These are phyloP conservation scores for Hystrix cristata DNA, from an alignment of 2,113 vertebrate genomes.

Conservation along the genomic window DNA sequence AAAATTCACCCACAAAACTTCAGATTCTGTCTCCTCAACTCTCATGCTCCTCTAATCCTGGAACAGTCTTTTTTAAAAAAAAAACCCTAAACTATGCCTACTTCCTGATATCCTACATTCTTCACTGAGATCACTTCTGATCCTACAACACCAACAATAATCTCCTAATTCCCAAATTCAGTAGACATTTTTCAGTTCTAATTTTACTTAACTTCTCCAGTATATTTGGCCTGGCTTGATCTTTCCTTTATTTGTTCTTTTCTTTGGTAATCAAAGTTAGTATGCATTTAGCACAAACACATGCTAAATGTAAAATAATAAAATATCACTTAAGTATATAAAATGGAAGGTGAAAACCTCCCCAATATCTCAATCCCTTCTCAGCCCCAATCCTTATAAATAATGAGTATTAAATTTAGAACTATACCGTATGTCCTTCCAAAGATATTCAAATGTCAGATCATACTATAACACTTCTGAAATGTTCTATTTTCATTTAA, in stretches of 20 bases:
- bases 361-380: not conserved
- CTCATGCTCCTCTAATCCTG: not conserved
- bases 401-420: conserved; percentile 27
- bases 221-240: not conserved
- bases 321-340: conserved; percentile 2
- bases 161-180: conserved; percentile 45
- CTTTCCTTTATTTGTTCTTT: conserved; percentile 42
- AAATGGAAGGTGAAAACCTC: not conserved
- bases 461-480: conserved; percentile 11
- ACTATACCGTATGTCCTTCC: not conserved
- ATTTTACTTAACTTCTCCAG: conserved; percentile 11
- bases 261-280: conserved; percentile 7
- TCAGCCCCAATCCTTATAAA: not conserved
- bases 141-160: not conserved
- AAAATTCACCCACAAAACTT: not conserved
- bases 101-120: conserved; percentile 11
- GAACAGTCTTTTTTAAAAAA: not conserved
- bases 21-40: not conserved
- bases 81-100: not conserved
- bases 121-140: conserved; percentile 51
- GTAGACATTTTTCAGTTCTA: conserved; percentile 21
- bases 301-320: conserved; percentile 39
- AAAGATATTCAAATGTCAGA: conserved; percentile 19
- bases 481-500: conserved; percentile 53
- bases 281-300: not conserved